Conservation (phyloP, 2,888 invertebrate genomes). For the Ennomos fuscantarius region DNA sequence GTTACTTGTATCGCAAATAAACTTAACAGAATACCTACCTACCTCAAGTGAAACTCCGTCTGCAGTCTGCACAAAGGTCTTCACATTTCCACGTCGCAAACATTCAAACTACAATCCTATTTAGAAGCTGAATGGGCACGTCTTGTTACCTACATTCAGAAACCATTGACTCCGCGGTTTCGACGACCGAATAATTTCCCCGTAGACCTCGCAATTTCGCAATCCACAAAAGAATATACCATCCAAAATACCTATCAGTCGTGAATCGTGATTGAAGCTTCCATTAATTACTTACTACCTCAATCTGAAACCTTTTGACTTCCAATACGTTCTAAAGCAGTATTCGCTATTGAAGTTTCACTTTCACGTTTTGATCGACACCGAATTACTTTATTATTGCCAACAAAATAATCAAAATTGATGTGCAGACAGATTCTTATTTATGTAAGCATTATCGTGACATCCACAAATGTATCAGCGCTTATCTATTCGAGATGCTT, state of each 20-base stretch:
- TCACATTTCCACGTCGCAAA: conserved; percentile 2
- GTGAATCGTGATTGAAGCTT: conserved; percentile 69
- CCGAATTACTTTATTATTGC: conserved; percentile 52
- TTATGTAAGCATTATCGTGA: conserved; percentile 70
- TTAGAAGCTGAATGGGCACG: conserved; percentile 23
- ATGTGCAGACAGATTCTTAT: conserved; percentile 59
- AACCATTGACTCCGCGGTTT: conserved; percentile 39
- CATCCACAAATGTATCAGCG: conserved; percentile 35
- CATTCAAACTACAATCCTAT: conserved; percentile 16
- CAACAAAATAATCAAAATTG: conserved; percentile 67
- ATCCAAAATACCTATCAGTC: conserved; percentile 37
- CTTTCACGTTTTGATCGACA: conserved; percentile 72
- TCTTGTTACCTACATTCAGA: conserved; percentile 25
- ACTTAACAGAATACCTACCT: too few species aligned
- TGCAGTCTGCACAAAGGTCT: conserved; percentile 4
- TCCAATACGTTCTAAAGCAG: conserved; percentile 64
- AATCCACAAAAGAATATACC: conserved; percentile 51
- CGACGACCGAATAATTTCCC: conserved; percentile 50
- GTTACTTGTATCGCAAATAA: too few species aligned
- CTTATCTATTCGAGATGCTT: conserved; percentile 54
- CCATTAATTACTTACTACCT: conserved; percentile 68
- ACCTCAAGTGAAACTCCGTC: conserved; percentile 1
- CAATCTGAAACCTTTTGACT: conserved; percentile 58
- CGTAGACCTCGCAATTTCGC: conserved; percentile 14
- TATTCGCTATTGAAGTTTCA: conserved; percentile 68